Evolutionary conservation across 2,797 vertebrate species (phyloP).

Genomic region (Schizopygopsis pylzovi): DNA sequence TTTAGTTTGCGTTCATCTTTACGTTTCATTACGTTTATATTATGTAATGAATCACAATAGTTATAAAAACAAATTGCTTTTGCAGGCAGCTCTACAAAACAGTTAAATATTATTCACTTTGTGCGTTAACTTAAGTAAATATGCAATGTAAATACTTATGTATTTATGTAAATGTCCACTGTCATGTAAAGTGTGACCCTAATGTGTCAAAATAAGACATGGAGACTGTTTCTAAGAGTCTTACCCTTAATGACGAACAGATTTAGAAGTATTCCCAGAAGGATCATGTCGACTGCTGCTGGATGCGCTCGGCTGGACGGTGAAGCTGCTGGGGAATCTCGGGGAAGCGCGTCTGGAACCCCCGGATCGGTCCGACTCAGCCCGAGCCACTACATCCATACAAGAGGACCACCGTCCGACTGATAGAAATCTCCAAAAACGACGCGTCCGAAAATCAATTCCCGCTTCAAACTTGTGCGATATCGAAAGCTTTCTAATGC

Average conservation of each 20-base stretch:
- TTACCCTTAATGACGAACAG: constrained; percentile 74
- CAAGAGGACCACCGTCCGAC: constrained; percentile 44
- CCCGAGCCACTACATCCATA: constrained; percentile 51
- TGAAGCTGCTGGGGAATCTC: constrained; percentile 55
- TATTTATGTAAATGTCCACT: constrained; percentile 26
- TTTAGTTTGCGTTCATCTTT: not conserved
- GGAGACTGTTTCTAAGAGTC: constrained; percentile 18
- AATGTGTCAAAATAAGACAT: constrained; percentile 31
- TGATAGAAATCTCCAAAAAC: constrained; percentile 43
- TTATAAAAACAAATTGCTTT: not conserved
- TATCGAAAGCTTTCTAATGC: constrained; percentile 20
- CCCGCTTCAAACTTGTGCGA: constrained; percentile 42
- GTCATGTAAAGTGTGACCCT: constrained; percentile 9
- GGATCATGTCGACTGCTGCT: constrained; percentile 67
- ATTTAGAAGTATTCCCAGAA: constrained; percentile 67
- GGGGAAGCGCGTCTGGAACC: constrained; percentile 50
- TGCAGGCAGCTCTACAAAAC: not conserved
- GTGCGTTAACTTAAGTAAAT: constrained; percentile 12
- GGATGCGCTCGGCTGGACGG: constrained; percentile 42
- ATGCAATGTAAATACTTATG: constrained; percentile 4
- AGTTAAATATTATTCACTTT: not conserved
- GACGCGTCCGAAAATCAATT: constrained; percentile 19
- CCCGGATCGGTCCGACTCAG: constrained; percentile 52
- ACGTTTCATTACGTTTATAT: not conserved
- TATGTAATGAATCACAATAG: not conserved